Percentiles rank a stretch among this genome's conserved stretches.
These are phyloP conservation scores for Aphidius gifuensis DNA, from an alignment of 1,140 invertebrate genomes.

Conservation along the genomic window DNA sequence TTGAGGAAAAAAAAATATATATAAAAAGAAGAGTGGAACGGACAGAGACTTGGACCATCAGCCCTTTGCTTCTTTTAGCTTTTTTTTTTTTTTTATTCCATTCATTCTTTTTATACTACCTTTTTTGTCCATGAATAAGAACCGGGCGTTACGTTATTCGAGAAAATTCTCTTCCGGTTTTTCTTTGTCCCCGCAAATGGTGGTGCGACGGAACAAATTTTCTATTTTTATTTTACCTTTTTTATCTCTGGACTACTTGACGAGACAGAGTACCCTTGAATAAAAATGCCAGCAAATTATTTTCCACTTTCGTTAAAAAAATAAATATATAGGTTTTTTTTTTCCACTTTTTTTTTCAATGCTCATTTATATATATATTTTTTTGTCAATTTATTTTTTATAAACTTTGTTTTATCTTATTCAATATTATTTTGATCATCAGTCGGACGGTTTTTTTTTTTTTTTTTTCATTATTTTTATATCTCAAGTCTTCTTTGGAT, in stretches of 20 bases:
- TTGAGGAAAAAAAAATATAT: conserved; percentile 13
- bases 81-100: conserved; percentile 7
- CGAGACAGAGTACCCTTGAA: conserved; percentile 13
- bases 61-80: background rate
- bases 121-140: conserved; percentile 18
- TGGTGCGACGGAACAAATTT: conserved; percentile 6
- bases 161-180: conserved; percentile 16
- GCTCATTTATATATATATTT: background rate
- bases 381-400: background rate
- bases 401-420: background rate
- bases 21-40: conserved; percentile 6
- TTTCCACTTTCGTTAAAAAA: conserved; percentile 2
- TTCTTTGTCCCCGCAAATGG: conserved; percentile 11
- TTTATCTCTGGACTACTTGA: conserved; percentile 6
- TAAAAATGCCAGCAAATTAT: conserved; percentile 17
- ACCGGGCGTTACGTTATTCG: conserved; percentile 14
- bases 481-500: background rate
- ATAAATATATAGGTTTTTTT: no score
- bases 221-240: background rate
- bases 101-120: background rate
- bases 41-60: background rate
- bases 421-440: conserved; percentile 1
- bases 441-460: background rate
- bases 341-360: background rate
- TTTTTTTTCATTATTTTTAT: background rate